Evolutionary conservation across 2,113 vertebrate species (phyloP), one percentile per base, ranked within the genome.

Genomic region (Nesoenas mayeri): DNA sequence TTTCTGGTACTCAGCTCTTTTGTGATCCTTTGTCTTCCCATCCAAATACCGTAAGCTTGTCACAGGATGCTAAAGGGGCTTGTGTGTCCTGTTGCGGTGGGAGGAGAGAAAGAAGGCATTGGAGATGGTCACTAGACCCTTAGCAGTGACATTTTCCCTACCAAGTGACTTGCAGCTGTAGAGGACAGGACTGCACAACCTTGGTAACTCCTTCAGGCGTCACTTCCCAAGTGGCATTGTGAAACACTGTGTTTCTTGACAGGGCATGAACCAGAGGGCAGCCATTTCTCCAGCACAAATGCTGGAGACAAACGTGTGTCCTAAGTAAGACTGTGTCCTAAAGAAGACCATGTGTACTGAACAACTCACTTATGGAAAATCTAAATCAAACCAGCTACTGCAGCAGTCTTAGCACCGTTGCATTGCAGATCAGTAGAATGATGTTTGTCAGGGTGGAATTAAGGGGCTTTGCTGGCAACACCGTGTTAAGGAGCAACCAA

Each of bases 371-470:
- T 79, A 56, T 21, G 16, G 61, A 77, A 79, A 26, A 44, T 48
- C 53, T 82, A 50, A 57, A 66, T n/a, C 67, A 57, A 77, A 79
- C 7, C 21, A 69, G 50, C 31, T 77, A 26, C 62, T 61, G 40
- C 40, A 38, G 21, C 28, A 85, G 25, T 15, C 19, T 72, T 62
- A 40, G 61, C 2, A 2, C n/a, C 0, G 3, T 47, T 88, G 57
- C 32, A 42, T 26, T 32, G 32, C 32, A 73, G 32, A 79, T 53
- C 53, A 69, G 31, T 14, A 50, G 22, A 85, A 47, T 12, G 7
- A 50, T 64, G 25, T 50, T 72, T 60, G 32, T 20, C 15, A 1
- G 0, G 48, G 38, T 48, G 34, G 31, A 40, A 72, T 0, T 0
- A 15, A 48, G 66, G 58, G 28, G 16, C 7, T 82, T 64, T 57